A percentile compares a stretch with the other conserved stretches of the same genome.
Conservation (phyloP, 2,797 vertebrate genomes). For the Forpus xanthops region DNA sequence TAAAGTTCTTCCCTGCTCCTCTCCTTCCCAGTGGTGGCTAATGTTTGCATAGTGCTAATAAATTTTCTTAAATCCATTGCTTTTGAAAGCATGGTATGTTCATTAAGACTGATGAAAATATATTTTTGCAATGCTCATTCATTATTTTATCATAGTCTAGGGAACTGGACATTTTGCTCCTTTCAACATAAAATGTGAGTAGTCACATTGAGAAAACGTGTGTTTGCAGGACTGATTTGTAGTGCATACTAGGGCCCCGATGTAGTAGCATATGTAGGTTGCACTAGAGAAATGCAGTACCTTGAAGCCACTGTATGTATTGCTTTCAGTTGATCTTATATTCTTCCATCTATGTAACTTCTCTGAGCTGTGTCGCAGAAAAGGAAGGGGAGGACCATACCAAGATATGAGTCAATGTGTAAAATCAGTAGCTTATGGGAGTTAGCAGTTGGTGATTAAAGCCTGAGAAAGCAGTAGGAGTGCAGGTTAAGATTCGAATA, state of each 20-base stretch:
- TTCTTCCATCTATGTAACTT: not conserved
- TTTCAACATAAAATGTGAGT: not conserved
- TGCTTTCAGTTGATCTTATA: not conserved
- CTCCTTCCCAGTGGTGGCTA: not conserved
- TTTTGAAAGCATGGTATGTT: not conserved
- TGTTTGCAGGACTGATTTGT: not conserved
- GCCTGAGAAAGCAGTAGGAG: not conserved
- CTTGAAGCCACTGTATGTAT: not conserved
- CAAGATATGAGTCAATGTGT: not conserved
- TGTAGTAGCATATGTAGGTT: not conserved
- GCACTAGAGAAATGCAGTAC: not conserved
- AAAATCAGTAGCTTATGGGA: not conserved
- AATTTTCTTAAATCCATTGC: not conserved
- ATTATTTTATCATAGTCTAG: not conserved
- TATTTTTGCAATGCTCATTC: not conserved
- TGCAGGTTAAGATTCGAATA: not conserved
- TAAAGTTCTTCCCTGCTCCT: not conserved
- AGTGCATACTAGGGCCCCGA: not conserved
- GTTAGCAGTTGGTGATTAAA: not conserved
- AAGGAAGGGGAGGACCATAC: not conserved
- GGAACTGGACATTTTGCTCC: not conserved
- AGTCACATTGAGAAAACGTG: not conserved
- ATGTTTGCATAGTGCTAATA: not conserved
- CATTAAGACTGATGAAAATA: not conserved
- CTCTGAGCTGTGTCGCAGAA: not conserved